Conservation (phyloP, 1,140 invertebrate genomes). For the Phenacoccus solenopsis region DNA sequence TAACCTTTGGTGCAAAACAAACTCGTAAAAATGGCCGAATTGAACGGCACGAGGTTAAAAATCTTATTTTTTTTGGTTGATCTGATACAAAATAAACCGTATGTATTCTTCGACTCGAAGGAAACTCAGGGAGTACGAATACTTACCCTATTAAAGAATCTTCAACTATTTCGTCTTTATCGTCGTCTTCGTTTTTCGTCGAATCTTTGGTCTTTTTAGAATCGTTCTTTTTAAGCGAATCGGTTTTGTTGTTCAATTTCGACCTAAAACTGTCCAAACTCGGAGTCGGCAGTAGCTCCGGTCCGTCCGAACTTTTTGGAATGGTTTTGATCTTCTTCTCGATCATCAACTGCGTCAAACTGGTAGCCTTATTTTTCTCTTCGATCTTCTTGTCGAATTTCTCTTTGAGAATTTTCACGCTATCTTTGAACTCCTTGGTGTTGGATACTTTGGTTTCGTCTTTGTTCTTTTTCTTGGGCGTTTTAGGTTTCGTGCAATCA, state of each 20-base stretch:
- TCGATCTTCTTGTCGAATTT: conserved; percentile 15
- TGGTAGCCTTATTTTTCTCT: neutral
- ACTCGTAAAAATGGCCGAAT: no score
- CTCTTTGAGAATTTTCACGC: neutral
- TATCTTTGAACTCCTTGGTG: neutral
- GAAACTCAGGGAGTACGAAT: neutral
- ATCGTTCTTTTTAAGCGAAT: neutral
- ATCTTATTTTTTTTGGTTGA: no score
- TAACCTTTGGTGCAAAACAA: no score
- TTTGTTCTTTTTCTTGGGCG: conserved; percentile 35
- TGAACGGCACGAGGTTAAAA: no score
- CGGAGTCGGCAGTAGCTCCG: conserved; percentile 45
- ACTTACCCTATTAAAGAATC: neutral
- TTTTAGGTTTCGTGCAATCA: conserved; percentile 44
- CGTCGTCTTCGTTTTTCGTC: neutral
- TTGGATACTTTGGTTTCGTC: conserved; percentile 35
- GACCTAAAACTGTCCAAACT: conserved; percentile 32
- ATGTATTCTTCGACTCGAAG: no score
- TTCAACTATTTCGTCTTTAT: neutral
- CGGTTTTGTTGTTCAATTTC: neutral
- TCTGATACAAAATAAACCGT: no score
- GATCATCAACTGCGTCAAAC: neutral
- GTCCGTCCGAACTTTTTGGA: conserved; percentile 30
- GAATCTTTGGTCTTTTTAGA: neutral
- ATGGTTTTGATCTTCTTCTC: conserved; percentile 20